Conservation (phyloP, 2,797 vertebrate species). For the Carcharodon carcharias region DNA sequence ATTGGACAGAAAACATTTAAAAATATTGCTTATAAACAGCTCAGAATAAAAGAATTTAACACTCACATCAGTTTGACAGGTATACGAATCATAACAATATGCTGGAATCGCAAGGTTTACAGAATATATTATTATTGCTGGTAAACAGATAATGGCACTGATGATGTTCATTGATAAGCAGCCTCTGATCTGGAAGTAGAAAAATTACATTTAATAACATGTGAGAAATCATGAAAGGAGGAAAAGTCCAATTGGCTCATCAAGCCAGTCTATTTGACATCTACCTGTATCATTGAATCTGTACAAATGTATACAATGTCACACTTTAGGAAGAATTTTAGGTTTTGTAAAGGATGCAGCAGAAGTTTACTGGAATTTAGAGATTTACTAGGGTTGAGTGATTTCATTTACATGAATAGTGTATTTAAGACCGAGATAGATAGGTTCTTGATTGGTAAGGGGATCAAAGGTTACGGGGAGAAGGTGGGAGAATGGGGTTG, state of each 20-base stretch:
- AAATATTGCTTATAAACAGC: not conserved
- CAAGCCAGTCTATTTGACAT: not conserved
- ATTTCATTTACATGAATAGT: no score
- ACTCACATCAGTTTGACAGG: not conserved
- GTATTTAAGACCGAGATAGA: no score
- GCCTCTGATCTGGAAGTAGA: not conserved
- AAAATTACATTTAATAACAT: not conserved
- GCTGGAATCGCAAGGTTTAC: not conserved
- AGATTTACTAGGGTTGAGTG: no score
- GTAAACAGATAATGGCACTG: not conserved
- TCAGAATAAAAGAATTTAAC: not conserved
- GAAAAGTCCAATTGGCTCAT: not conserved
- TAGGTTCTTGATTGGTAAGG: no score
- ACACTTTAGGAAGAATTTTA: no score
- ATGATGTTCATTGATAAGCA: not conserved
- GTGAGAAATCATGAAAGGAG: not conserved
- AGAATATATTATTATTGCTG: not conserved
- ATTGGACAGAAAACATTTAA: not conserved
- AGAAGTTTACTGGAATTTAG: no score
- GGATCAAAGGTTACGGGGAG: no score
- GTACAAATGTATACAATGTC: no score
- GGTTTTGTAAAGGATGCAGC: no score
- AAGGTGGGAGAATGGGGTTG: no score
- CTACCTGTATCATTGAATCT: no score
- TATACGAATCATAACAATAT: not conserved